Evolutionary conservation across 2,797 vertebrate genomes (phyloP).

Genomic region (Sebastes minor): DNA sequence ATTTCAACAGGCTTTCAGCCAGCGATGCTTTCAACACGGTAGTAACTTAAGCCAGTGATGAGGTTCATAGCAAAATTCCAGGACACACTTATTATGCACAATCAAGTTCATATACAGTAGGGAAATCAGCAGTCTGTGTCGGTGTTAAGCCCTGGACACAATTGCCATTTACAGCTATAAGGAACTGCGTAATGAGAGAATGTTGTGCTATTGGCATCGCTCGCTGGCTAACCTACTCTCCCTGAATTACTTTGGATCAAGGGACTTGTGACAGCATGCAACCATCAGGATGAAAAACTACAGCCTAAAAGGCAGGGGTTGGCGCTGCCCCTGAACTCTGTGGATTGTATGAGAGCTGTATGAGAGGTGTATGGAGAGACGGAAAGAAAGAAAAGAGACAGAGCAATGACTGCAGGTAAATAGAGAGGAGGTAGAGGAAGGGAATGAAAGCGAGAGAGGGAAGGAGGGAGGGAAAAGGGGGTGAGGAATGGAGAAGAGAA

Average conservation of each 20-base stretch:
- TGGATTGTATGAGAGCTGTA: slow-evolving; percentile 28
- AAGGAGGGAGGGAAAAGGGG: slow-evolving; percentile 7
- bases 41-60: neutral
- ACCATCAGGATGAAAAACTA: slow-evolving; percentile 35
- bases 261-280: slow-evolving; percentile 14
- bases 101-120: neutral
- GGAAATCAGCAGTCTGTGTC: neutral
- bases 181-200: neutral
- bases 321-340: slow-evolving; percentile 38
- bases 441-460: slow-evolving; percentile 33
- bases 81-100: neutral
- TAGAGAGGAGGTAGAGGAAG: slow-evolving; percentile 23
- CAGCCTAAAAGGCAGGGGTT: slow-evolving; percentile 11
- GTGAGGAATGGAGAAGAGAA: slow-evolving; percentile 75
- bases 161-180: slow-evolving; percentile 26
- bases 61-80: neutral
- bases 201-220: slow-evolving; percentile 5
- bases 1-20: neutral
- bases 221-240: slow-evolving; percentile 13
- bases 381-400: slow-evolving; percentile 22
- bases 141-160: slow-evolving; percentile 9
- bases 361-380: slow-evolving; percentile 19
- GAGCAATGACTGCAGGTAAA: slow-evolving; percentile 53
- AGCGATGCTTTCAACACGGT: neutral
- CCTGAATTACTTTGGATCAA: slow-evolving; percentile 11